These are phyloP conservation scores for Lepus americanus DNA, from an alignment of 2,113 vertebrate species.

Conservation along the genomic window DNA sequence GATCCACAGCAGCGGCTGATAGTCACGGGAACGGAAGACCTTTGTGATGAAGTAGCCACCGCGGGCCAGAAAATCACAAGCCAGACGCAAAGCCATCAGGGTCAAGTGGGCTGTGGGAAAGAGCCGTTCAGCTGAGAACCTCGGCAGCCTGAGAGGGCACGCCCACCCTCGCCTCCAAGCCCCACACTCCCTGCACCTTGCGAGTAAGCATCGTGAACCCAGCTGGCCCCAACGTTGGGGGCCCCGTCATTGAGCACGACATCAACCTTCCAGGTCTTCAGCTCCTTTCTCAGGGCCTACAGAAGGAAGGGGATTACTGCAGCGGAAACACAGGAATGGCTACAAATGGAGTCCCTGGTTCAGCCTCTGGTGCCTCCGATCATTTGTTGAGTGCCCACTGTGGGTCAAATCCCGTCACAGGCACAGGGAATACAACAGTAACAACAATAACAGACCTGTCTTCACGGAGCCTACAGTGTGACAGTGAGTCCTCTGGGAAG, in stretches of 20 bases:
- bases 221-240: constrained; percentile 97
- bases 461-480: not conserved
- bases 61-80: constrained; percentile 94
- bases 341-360: not conserved
- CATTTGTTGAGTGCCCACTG: not conserved
- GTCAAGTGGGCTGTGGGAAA: constrained; percentile 92
- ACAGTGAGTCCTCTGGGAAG: not conserved
- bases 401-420: not conserved
- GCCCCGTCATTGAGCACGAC: constrained; percentile 97
- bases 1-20: constrained; percentile 97
- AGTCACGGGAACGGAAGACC: constrained; percentile 98
- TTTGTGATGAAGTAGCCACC: constrained; percentile 98
- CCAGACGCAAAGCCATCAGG: constrained; percentile 95
- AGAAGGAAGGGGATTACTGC: not conserved
- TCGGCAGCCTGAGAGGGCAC: not conserved
- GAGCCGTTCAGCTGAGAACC: not conserved
- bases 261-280: constrained; percentile 98
- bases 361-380: not conserved
- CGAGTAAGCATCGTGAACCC: constrained; percentile 96
- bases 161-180: not conserved
- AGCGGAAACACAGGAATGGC: fast-evolving
- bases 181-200: constrained; percentile 90
- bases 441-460: not conserved
- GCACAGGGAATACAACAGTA: not conserved
- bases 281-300: constrained; percentile 95